Base-by-base conservation (phyloP, 2,888 invertebrate species). In the Deroplatys truncata region DNA sequence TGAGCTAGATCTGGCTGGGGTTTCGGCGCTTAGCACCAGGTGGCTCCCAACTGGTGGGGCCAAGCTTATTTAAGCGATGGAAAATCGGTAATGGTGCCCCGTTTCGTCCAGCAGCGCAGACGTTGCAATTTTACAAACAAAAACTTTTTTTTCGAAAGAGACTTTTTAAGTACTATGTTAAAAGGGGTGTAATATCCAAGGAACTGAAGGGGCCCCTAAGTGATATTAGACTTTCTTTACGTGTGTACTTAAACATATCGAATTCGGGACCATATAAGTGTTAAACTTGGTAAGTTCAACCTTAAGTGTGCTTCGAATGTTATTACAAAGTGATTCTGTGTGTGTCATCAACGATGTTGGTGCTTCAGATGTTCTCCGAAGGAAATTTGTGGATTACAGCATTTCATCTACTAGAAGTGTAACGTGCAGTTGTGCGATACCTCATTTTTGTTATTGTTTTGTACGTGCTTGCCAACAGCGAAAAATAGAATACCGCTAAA, bases 31-130 rank as follows among this genome's bases (percentile, higher is more conserved):
- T 92, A 90, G 88, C 91, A 91, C 92, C 92, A 92, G 92, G 93
- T 94, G 94, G 93, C 94, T 94, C 94, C 94, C 94, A 31, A 82
- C 87, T 83, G 56, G 86, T 72, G 82, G 94, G 94, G 94, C 94
- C 94, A 94, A 94, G 94, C 94, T 95, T 95, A 95, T 95, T 95
- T 95, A 95, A 95, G 94, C 93, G 93, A 93, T 93, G 93, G 93
- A 94, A 93, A 92, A 93, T 92, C 93, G 92, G 90, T 86, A 90
- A 90, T 90, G 91, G 91, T 93, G 95, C 94, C 93, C 95, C 95
- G 95, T 95, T 94, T 94, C 94, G 93, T 94, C 94, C 94, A 94
- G 93, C 93, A 94, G 93, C 94, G 94, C 93, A 93, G 93, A 93
- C 93, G 93, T 93, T 93, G 93, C 92, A 93, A 93, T 92, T 92